Conservation (phyloP, 1,140 invertebrate species). For the Teleogryllus occipitalis region DNA sequence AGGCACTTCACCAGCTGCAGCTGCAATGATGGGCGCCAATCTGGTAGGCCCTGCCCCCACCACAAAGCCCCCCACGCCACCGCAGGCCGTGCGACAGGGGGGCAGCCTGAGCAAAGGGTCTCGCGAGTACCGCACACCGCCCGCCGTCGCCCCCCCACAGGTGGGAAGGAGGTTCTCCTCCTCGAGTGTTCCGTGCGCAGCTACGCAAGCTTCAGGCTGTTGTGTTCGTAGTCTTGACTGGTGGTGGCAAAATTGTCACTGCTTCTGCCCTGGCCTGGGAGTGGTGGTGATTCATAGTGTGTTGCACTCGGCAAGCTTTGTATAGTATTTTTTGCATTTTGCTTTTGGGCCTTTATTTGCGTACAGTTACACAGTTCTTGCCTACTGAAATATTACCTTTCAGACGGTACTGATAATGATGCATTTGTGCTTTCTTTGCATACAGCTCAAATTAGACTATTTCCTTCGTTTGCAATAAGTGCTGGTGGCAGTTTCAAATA, state of each 20-base stretch:
- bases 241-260: constrained; percentile 3
- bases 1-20: constrained; percentile 39
- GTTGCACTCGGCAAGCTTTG: neutral
- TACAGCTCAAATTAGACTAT: neutral
- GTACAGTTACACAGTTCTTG: neutral
- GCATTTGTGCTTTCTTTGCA: neutral
- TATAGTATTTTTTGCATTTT: neutral
- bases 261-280: neutral
- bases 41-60: constrained; percentile 77
- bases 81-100: constrained; percentile 64
- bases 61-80: constrained; percentile 90
- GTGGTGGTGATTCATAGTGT: neutral
- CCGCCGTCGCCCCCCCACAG: constrained; percentile 88
- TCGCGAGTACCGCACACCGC: constrained; percentile 84
- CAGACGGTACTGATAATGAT: neutral
- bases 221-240: neutral
- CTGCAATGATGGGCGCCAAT: constrained; percentile 33
- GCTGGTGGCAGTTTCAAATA: neutral
- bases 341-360: neutral
- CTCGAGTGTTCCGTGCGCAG: neutral
- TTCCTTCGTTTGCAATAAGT: neutral
- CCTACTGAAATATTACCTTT: no score
- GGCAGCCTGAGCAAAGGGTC: constrained; percentile 61
- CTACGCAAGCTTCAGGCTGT: neutral
- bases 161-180: constrained; percentile 30